Percentiles rank a stretch among this genome's conserved stretches.
These are phyloP conservation scores for Pasiphila rectangulata DNA, from an alignment of 2,888 invertebrate genomes.

Conservation along the genomic window DNA sequence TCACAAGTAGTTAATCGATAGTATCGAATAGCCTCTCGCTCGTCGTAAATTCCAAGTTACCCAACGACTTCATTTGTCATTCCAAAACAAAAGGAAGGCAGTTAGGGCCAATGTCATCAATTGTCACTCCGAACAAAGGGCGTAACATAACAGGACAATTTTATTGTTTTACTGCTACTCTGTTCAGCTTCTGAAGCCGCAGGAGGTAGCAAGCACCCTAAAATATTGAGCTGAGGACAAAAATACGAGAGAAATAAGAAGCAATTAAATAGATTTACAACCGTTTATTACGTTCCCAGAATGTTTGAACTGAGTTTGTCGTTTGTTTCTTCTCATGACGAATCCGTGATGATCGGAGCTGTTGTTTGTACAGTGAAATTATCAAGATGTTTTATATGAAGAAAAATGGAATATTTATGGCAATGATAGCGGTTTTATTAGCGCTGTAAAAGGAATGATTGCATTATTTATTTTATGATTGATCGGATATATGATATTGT, in stretches of 20 bases:
- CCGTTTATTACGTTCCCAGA: slow-evolving; percentile 59
- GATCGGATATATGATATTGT: slow-evolving; percentile 14
- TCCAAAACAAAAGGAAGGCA: slow-evolving; percentile 58
- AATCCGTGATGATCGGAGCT: slow-evolving; percentile 47
- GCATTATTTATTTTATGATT: slow-evolving; percentile 16
- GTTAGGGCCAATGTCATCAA: slow-evolving; percentile 60
- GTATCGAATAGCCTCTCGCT: slow-evolving; percentile 2
- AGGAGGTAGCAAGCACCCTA: slow-evolving; percentile 73
- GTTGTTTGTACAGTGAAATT: slow-evolving; percentile 39
- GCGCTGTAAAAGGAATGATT: slow-evolving; percentile 18
- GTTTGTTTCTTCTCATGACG: slow-evolving; percentile 45
- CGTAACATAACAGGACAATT: slow-evolving; percentile 63
- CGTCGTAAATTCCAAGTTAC: slow-evolving; percentile 43
- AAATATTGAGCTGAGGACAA: slow-evolving; percentile 59
- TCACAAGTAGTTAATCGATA: slow-evolving; percentile 2
- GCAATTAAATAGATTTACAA: slow-evolving; percentile 78
- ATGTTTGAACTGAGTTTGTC: slow-evolving; percentile 44
- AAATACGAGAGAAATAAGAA: slow-evolving; percentile 51
- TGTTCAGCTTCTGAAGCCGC: slow-evolving; percentile 66
- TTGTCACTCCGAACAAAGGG: slow-evolving; percentile 55
- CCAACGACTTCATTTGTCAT: slow-evolving; percentile 66
- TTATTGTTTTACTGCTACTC: slow-evolving; percentile 69
- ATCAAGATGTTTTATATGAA: slow-evolving; percentile 30
- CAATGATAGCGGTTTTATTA: slow-evolving; percentile 31
- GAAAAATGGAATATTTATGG: slow-evolving; percentile 33